These are phyloP conservation scores for Aleiodes alternator DNA, from an alignment of 2,888 invertebrate species.

Conservation along the genomic window DNA sequence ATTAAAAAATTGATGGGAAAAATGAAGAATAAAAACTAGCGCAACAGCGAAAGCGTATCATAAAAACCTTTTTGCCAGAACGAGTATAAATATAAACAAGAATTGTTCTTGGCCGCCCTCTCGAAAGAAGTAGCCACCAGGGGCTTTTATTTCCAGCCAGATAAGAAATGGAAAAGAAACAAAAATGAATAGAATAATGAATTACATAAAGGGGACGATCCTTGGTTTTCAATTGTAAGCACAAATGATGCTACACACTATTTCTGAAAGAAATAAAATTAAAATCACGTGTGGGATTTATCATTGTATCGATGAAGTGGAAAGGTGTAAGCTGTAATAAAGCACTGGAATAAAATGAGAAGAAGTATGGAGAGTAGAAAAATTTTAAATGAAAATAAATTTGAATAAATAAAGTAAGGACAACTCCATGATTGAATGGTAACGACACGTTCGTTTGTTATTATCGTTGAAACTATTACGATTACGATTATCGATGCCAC, in stretches of 20 bases:
- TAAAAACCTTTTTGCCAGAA: background rate
- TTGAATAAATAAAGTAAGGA: slow-evolving; percentile 3
- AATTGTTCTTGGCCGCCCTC: slow-evolving; percentile 19
- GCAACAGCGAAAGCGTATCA: background rate
- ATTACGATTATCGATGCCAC: slow-evolving; percentile 37
- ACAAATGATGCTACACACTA: slow-evolving; percentile 25
- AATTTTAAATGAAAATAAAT: slow-evolving; percentile 9
- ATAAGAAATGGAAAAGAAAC: background rate
- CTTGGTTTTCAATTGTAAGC: slow-evolving; percentile 26
- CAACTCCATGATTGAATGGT: slow-evolving; percentile 35
- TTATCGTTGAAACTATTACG: slow-evolving; percentile 38
- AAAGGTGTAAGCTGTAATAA: background rate
- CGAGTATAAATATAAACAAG: background rate
- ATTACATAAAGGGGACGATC: slow-evolving; percentile 4
- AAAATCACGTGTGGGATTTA: slow-evolving; percentile 25
- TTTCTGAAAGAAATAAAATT: background rate
- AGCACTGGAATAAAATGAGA: slow-evolving; percentile 6
- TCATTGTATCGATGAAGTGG: slow-evolving; percentile 12
- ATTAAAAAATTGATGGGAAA: slow-evolving; percentile 5
- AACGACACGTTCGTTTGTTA: slow-evolving; percentile 39
- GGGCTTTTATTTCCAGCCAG: slow-evolving; percentile 27
- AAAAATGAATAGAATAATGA: background rate
- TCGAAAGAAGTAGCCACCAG: slow-evolving; percentile 11
- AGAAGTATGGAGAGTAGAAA: background rate
- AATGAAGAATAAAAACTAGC: background rate